phyloP scores from a whole-genome alignment of 2,888 invertebrate species.

The Lymantria monacha region DNA sequence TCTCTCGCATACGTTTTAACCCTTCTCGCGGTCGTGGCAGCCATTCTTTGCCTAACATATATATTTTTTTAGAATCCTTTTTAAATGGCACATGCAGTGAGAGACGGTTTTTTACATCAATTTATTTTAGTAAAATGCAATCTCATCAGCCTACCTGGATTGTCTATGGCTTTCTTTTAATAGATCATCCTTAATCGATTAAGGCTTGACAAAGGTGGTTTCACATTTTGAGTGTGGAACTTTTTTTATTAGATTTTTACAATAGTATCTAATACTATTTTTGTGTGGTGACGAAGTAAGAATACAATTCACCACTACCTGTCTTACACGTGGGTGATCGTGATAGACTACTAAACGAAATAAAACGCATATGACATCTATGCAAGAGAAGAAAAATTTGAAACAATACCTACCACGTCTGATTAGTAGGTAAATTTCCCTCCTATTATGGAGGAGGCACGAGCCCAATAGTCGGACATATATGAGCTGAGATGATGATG shows the following conservation, averaged over 20 bases:
- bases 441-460: too few species aligned
- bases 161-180: constrained; percentile 65
- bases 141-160: constrained; percentile 77
- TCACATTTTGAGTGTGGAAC: constrained; percentile 9
- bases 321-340: too few species aligned
- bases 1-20: constrained; percentile 68
- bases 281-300: too few species aligned
- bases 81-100: constrained; percentile 81
- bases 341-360: too few species aligned
- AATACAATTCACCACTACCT: too few species aligned
- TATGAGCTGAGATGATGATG: too few species aligned
- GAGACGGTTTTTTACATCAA: constrained; percentile 60
- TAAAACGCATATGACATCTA: too few species aligned
- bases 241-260: constrained; percentile 10
- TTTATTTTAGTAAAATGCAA: constrained; percentile 72
- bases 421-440: too few species aligned
- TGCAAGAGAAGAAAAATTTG: too few species aligned
- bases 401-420: too few species aligned
- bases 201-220: constrained; percentile 43
- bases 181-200: constrained; percentile 75
- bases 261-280: constrained; percentile 11
- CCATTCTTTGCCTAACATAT: constrained; percentile 73
- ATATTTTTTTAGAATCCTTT: constrained; percentile 71
- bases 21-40: constrained; percentile 70
- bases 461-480: too few species aligned